A percentile compares a stretch with the other conserved stretches of the same genome.
Conservation (phyloP, 2,113 vertebrate species). For the Uropsilus gracilis region DNA sequence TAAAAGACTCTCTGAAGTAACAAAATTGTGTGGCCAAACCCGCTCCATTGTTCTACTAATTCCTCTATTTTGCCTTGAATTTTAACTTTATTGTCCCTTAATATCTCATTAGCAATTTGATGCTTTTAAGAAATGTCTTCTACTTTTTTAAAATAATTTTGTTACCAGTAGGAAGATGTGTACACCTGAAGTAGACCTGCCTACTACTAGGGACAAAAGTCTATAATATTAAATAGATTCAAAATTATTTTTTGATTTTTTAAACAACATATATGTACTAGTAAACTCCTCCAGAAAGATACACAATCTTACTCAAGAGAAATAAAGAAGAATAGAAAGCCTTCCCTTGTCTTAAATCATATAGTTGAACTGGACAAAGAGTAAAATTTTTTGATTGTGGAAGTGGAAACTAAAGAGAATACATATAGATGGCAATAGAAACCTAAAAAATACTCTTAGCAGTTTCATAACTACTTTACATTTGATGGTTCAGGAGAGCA, state of each 20-base stretch:
- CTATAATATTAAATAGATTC: background rate
- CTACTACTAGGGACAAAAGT: background rate
- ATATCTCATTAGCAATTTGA: background rate
- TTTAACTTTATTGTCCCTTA: background rate
- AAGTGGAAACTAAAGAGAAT: background rate
- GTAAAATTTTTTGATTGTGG: background rate
- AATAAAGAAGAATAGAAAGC: background rate
- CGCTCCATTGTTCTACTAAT: background rate
- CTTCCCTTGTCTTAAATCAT: background rate
- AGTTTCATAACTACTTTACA: background rate
- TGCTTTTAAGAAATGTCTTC: conserved; percentile 28
- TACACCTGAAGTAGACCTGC: background rate
- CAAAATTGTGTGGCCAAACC: background rate
- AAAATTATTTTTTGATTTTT: background rate
- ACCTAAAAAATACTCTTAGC: background rate
- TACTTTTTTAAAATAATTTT: background rate
- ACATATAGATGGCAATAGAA: background rate
- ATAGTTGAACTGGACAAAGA: background rate
- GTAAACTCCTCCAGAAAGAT: background rate
- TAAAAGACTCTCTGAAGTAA: background rate
- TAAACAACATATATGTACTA: conserved; percentile 45
- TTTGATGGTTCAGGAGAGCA: conserved; percentile 26
- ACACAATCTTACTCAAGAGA: background rate
- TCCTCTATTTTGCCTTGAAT: background rate
- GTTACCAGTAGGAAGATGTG: background rate